Evolutionary conservation across 2,113 vertebrate genomes (phyloP), one percentile per base, ranked within the genome.

Genomic region (Sigmodon hispidus): DNA sequence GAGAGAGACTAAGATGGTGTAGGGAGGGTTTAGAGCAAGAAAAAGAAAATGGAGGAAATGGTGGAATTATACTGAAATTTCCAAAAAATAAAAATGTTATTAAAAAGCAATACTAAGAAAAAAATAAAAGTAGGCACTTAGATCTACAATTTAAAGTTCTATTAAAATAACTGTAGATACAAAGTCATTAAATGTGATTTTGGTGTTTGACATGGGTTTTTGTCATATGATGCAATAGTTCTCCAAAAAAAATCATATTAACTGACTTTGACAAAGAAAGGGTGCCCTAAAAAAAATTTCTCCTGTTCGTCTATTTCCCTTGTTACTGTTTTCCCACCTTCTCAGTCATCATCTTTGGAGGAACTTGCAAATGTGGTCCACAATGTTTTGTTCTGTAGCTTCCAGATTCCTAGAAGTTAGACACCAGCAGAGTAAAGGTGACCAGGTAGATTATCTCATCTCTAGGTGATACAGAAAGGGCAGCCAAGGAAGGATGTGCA

Each of bases 391-490:
- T 34, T 89, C 40, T 72, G 19, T 73, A 48, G 31, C 92, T 91
- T 96, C 36, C 26, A 84, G 21, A 52, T 85, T 57, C 65, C 40
- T 97, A 65, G 17, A 91, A 80, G 26, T 77, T 8, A 79, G 45
- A 96, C n/a, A 36, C 19, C n/a, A 22, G 1, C 34, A 90, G 67
- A 75, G 36, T 76, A 29, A 76, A 31, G 65, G 0, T 61, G 40
- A 75, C 67, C 55, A 79, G 45, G 36, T 83, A 92, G 94, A 43
- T 4, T 15, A 72, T 90, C 17, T 85, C 3, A 48, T 87, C 85
- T 87, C 50, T 59, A 94, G 69, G 22, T 70, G 22, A 89, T 52
- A 29, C 8, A 84, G 55, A 95, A 92, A 92, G 67, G 88, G n/a
- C 26, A 85, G 19, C 45, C 70, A 89, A 96, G 61, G 67, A 89